Evolutionary conservation across 2,113 vertebrate species (phyloP).

Genomic region (Salvator merianae): DNA sequence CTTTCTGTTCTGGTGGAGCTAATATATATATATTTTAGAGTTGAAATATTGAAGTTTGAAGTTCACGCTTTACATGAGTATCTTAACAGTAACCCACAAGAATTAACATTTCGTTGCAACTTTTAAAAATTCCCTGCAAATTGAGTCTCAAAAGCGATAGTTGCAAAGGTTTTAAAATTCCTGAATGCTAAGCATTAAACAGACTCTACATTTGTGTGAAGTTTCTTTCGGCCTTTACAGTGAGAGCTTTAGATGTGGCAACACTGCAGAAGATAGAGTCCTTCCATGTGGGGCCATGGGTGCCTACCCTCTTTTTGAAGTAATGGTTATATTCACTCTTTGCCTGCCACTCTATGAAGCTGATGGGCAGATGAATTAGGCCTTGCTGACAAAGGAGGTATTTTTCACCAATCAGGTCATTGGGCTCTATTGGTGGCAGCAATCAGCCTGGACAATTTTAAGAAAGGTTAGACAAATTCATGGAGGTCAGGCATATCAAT

Average conservation of each 20-base stretch:
- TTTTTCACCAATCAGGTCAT: no score
- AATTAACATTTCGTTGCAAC: background rate
- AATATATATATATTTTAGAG: background rate
- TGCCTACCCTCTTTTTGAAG: no score
- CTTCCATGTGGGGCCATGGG: background rate
- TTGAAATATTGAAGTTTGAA: background rate
- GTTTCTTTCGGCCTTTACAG: background rate
- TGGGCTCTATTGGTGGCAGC: no score
- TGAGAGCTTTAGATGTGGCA: background rate
- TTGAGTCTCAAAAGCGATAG: background rate
- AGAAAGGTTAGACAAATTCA: no score
- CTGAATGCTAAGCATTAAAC: background rate
- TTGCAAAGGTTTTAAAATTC: background rate
- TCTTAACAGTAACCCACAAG: background rate
- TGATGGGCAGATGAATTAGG: no score
- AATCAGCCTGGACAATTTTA: no score
- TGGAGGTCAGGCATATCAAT: no score
- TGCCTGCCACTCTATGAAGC: no score
- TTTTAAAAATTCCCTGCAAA: background rate
- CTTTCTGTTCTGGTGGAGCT: background rate
- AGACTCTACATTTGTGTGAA: no score
- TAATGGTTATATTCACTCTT: background rate
- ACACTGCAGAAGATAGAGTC: background rate
- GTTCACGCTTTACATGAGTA: background rate
- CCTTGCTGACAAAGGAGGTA: no score